These are phyloP conservation scores for Tamandua tetradactyla DNA, from an alignment of 2,797 vertebrate species.

Conservation along the genomic window DNA sequence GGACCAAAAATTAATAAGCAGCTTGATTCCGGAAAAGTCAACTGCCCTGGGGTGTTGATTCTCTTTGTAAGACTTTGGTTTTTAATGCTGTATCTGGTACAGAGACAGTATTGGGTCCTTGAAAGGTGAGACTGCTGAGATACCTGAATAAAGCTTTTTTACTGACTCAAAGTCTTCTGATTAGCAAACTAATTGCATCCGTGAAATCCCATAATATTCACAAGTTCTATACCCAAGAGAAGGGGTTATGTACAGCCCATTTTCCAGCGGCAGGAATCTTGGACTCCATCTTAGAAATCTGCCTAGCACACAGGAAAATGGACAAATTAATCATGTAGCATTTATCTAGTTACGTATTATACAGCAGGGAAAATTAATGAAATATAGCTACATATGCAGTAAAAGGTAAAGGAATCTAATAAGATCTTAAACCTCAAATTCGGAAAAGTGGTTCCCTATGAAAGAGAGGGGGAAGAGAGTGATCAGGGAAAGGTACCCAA, in stretches of 20 bases:
- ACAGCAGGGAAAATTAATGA: neutral
- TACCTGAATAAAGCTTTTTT: neutral
- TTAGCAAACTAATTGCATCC: neutral
- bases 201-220: neutral
- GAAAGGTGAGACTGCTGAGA: neutral
- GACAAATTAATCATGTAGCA: neutral
- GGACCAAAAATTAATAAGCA: neutral
- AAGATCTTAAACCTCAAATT: neutral
- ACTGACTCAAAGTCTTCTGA: neutral
- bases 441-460: neutral
- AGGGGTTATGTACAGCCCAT: neutral
- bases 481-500: neutral
- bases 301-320: neutral
- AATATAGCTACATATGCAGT: neutral
- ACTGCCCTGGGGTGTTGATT: neutral
- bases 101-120: neutral
- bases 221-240: neutral
- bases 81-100: neutral
- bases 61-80: neutral
- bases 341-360: neutral
- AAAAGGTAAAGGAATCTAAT: neutral
- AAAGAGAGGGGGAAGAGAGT: neutral
- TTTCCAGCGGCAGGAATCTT: neutral
- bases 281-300: neutral
- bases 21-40: neutral